Evolutionary conservation across 2,113 vertebrate species (phyloP).

Genomic region (Bos indicus): DNA sequence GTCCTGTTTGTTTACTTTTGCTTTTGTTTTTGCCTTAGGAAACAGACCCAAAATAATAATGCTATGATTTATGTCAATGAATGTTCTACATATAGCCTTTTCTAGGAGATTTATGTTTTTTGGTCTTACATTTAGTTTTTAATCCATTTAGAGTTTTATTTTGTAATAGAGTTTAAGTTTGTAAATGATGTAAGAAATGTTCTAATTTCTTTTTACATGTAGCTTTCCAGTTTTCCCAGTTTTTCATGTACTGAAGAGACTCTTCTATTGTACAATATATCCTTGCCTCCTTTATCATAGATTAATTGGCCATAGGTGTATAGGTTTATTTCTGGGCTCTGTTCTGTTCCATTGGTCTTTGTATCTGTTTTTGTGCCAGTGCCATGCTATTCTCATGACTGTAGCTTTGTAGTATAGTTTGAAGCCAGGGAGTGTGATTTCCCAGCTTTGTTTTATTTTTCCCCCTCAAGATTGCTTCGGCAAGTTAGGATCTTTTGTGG

Average conservation of each 20-base stretch:
- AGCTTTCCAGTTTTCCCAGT: background rate
- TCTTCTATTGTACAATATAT: background rate
- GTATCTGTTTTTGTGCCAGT: background rate
- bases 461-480: background rate
- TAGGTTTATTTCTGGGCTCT: background rate
- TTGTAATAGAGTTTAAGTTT: background rate
- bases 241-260: background rate
- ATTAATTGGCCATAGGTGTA: background rate
- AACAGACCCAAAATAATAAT: background rate
- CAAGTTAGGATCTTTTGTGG: background rate
- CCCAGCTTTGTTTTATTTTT: background rate
- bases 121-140: background rate
- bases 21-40: background rate
- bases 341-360: background rate
- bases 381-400: background rate
- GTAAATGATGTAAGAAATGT: background rate
- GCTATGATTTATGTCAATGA: background rate
- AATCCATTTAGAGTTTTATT: background rate
- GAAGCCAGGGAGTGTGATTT: background rate
- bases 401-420: background rate
- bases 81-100: background rate
- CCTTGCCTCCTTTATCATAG: background rate
- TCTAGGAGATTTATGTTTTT: background rate
- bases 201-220: background rate
- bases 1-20: background rate